Evolutionary conservation across 1,140 invertebrate genomes (phyloP).

Genomic region (Caligus rogercresseyi): DNA sequence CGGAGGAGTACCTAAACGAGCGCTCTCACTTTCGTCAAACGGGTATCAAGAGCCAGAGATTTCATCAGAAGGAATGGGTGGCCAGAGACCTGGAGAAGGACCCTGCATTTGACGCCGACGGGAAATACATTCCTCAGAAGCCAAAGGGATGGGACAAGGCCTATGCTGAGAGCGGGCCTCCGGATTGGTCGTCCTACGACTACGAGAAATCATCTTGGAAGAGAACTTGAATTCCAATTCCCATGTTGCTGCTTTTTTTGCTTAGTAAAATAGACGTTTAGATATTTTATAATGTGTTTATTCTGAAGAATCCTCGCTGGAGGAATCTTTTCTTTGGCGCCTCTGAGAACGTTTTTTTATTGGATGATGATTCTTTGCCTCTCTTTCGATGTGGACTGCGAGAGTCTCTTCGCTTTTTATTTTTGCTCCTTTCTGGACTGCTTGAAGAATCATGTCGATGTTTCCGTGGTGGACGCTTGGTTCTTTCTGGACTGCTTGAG

Average conservation of each 20-base stretch:
- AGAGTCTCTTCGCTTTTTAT: too few relatives aligned
- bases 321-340: too few relatives aligned
- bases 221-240: background rate
- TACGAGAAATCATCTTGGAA: background rate
- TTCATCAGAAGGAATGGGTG: background rate
- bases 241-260: conserved; percentile 6
- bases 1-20: conserved; percentile 18
- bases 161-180: conserved; percentile 8
- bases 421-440: too few relatives aligned
- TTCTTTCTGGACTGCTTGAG: too few relatives aligned
- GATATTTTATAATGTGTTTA: too few relatives aligned
- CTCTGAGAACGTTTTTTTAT: too few relatives aligned
- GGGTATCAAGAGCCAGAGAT: conserved; percentile 5
- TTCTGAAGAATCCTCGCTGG: too few relatives aligned
- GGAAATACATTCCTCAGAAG: conserved; percentile 18
- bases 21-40: conserved; percentile 14
- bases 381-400: too few relatives aligned
- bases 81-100: conserved; percentile 4
- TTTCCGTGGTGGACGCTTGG: too few relatives aligned
- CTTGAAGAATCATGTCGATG: too few relatives aligned
- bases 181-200: conserved; percentile 2
- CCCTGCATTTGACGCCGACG: conserved; percentile 7
- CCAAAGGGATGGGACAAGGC: conserved; percentile 12
- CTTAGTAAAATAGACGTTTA: background rate
- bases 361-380: too few relatives aligned